A percentile compares a stretch with the other conserved stretches of the same genome.
phyloP scores from a whole-genome alignment of 2,113 vertebrate genomes.

The Asarcornis scutulata region DNA sequence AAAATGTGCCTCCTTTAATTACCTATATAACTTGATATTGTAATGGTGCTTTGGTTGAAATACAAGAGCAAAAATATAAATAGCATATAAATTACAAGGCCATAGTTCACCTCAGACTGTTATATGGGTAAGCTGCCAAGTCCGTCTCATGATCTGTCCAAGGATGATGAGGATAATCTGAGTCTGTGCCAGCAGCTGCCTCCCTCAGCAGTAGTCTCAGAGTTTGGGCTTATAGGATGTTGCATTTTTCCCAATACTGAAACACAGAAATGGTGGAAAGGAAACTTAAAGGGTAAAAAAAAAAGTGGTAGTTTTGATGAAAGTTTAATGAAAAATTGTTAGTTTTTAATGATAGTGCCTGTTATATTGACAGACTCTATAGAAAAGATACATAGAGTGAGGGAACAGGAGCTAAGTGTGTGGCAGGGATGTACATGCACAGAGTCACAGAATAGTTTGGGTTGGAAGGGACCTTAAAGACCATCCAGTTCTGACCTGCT shows the following conservation, averaged over 20 bases:
- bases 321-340: background rate
- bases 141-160: background rate
- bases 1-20: background rate
- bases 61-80: background rate
- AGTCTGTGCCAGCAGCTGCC: background rate
- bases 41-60: background rate
- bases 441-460: background rate
- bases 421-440: background rate
- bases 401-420: background rate
- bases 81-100: background rate
- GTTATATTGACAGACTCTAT: background rate
- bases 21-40: background rate
- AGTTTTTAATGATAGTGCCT: background rate
- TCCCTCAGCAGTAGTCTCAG: background rate
- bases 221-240: background rate
- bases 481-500: background rate
- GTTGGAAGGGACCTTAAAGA: background rate
- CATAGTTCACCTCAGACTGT: background rate
- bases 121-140: background rate
- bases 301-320: background rate
- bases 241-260: background rate
- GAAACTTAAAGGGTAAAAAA: background rate
- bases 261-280: background rate
- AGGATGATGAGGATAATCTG: background rate
- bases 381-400: background rate